Percentiles rank a stretch among this genome's conserved stretches.
Conservation (phyloP, 2,888 invertebrate genomes). For the Endomychus coccineus region DNA sequence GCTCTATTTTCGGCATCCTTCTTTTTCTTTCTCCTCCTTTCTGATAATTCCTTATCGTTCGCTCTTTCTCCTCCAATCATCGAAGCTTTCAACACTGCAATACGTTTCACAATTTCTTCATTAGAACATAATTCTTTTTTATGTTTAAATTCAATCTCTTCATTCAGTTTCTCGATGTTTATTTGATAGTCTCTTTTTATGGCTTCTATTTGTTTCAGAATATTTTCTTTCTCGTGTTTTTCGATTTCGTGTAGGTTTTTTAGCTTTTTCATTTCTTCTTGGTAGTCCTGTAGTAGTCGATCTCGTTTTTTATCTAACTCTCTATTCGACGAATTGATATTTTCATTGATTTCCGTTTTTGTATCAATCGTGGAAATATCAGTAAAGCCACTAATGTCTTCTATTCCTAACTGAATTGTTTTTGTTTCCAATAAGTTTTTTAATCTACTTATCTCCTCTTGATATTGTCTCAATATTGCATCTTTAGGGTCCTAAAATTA, state of each 20-base stretch:
- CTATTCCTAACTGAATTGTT: constrained; percentile 9
- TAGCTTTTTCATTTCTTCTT: constrained; percentile 46
- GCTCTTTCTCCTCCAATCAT: constrained; percentile 76
- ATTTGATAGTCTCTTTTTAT: constrained; percentile 53
- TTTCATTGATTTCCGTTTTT: constrained; percentile 24
- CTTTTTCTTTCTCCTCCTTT: constrained; percentile 59
- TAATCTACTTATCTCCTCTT: constrained; percentile 72
- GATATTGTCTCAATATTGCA: constrained; percentile 74
- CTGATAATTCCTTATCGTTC: constrained; percentile 63
- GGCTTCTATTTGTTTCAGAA: constrained; percentile 42
- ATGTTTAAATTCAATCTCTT: constrained; percentile 49
- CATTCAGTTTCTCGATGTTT: constrained; percentile 51
- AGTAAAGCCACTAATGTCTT: constrained; percentile 21
- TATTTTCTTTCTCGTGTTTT: constrained; percentile 39
- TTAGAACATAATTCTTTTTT: constrained; percentile 36
- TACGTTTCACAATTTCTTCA: constrained; percentile 40
- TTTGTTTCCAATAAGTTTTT: constrained; percentile 49
- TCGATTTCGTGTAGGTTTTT: constrained; percentile 41
- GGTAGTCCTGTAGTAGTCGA: constrained; percentile 46
- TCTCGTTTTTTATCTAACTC: constrained; percentile 37
- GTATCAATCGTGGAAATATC: constrained; percentile 10
- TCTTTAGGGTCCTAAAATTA: constrained; percentile 73
- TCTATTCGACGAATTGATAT: constrained; percentile 18
- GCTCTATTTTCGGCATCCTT: constrained; percentile 59
- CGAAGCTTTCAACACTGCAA: constrained; percentile 56